Base-by-base conservation (phyloP, 2,888 invertebrate genomes). In the Ophraella communa region DNA sequence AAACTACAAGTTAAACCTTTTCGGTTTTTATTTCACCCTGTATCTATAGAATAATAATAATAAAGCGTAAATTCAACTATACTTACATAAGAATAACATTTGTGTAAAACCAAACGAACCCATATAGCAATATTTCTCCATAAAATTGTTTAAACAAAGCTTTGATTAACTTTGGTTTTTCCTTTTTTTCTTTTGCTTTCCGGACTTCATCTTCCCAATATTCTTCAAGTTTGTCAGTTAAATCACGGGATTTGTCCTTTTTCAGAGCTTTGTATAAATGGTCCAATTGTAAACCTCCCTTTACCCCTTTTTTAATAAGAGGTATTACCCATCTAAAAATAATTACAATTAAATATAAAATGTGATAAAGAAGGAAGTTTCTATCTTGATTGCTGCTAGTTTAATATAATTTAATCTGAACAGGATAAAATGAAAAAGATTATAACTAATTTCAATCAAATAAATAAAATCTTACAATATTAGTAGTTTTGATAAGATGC, bases 201-300 rank as follows among this genome's bases (percentile, higher is more conserved):
- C 14, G 21, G 4, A 66, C 14, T 65, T 72, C 70, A 20, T 62
- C 53, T 0, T 61, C 69, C 85, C 85, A 74, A 86, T 85, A 64
- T 44, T 52, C 44, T 44, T 60, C 52, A 4, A 60, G 33, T 14
- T n/a, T 82, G 76, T 90, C 85, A 2, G 89, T 89, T 3, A 91
- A 82, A 21, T 79, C 76, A 60, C 87, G 86, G 0, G 91, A 91
- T 56, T 84, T 81, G 78, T 91, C 90, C 5, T 81, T 80, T 0
- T 84, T 80, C 21, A 89, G 80, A 4, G 87, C 85, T 76, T 85
- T 86, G 81, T 87, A 89, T 23, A 91, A 78, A 75, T 91, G 89
- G 7, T 84, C 83, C 59, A 88, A 85, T 72, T 87, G 87, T 5
- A 93, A 81, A 66, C 88, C 87, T 68, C 86, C 82, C 73, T 78